Conservation (phyloP, 2,888 invertebrate genomes). For the Torymus tubicola region DNA sequence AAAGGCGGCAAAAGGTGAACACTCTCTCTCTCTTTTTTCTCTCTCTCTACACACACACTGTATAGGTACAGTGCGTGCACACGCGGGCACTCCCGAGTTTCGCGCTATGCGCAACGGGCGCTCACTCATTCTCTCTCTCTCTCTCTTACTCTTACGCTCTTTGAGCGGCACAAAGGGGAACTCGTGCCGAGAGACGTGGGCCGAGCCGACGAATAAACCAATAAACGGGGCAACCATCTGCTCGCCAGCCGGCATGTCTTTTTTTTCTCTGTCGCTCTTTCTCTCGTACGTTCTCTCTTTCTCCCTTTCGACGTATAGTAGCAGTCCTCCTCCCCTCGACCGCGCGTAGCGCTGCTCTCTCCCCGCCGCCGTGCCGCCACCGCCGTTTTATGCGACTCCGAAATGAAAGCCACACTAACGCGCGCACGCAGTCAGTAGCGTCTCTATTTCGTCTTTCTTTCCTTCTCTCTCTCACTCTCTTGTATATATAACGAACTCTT, state of each 20-base stretch:
- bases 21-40: too few relatives aligned
- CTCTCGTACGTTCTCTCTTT: constrained; percentile 52
- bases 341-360: constrained; percentile 23
- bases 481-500: constrained; percentile 23
- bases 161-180: constrained; percentile 62
- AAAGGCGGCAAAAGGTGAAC: constrained; percentile 53
- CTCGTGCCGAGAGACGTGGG: constrained; percentile 65
- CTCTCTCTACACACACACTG: neutral
- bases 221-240: constrained; percentile 76
- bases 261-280: constrained; percentile 62
- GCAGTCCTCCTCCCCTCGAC: constrained; percentile 30
- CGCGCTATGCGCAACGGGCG: neutral
- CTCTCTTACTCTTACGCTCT: constrained; percentile 35
- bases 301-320: constrained; percentile 39
- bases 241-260: constrained; percentile 74
- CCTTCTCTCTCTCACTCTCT: too few relatives aligned
- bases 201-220: constrained; percentile 74
- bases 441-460: constrained; percentile 38
- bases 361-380: constrained; percentile 60
- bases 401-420: constrained; percentile 70
- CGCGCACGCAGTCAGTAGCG: constrained; percentile 38
- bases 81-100: constrained; percentile 48
- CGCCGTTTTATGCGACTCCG: constrained; percentile 72
- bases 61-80: constrained; percentile 20
- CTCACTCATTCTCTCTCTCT: neutral